Evolutionary conservation across 1,140 invertebrate genomes (phyloP).

Genomic region (Augochlora pura): DNA sequence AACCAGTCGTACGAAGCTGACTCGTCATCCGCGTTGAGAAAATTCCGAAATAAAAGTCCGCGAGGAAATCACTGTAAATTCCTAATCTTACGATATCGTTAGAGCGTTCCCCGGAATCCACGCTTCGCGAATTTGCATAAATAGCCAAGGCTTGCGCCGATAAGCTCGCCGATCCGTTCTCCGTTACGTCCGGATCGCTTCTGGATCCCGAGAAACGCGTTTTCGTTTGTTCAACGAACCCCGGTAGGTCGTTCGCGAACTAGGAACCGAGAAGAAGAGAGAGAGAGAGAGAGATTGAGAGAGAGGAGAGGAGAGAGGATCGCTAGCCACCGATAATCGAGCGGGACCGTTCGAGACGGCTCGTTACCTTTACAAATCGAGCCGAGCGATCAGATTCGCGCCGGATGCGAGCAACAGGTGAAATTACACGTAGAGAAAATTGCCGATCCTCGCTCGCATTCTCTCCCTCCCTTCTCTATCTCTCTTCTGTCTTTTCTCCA

Average conservation of each 20-base stretch:
- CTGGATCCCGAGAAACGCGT: not conserved
- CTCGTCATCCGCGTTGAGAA: too few relatives aligned
- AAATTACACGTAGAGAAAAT: conserved; percentile 73
- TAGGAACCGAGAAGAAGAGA: not conserved
- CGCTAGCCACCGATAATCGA: conserved; percentile 48
- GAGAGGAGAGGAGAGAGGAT: not conserved
- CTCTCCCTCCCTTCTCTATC: not conserved
- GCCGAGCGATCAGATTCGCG: conserved; percentile 64
- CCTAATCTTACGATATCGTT: too few relatives aligned
- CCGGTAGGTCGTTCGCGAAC: not conserved
- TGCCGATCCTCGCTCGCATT: conserved; percentile 55
- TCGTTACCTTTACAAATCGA: conserved; percentile 65
- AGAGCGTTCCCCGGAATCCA: too few relatives aligned
- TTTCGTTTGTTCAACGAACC: conserved; percentile 5
- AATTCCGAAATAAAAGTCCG: too few relatives aligned
- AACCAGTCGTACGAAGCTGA: too few relatives aligned
- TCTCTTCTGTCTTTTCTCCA: not conserved
- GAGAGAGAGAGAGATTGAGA: not conserved
- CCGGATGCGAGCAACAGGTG: conserved; percentile 71
- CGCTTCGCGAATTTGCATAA: not conserved
- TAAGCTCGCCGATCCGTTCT: not conserved
- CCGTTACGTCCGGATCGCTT: not conserved
- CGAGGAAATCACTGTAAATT: too few relatives aligned
- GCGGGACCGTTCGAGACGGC: conserved; percentile 40
- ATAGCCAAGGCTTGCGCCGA: not conserved